Evolutionary conservation across 1,140 invertebrate species (phyloP), one percentile per base, ranked within the genome.

Genomic region (Gyrodactylus bullatarudis): DNA sequence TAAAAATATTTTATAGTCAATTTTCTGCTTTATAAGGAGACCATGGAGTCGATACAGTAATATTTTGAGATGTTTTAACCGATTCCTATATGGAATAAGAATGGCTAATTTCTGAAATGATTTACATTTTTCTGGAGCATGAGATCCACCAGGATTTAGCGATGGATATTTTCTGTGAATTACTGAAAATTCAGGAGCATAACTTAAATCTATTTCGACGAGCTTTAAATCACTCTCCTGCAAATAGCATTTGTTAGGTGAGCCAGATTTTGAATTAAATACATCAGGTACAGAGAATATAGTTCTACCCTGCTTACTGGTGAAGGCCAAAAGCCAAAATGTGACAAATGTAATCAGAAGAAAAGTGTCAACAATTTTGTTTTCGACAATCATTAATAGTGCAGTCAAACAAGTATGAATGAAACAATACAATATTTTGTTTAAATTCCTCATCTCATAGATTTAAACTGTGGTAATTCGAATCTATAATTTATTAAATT

Each of bases 121-220:
- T 73, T 84, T 82, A 79, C 90, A 93, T 23, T 85, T 78, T 20
- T 81, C 79, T 0, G 89, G 89, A 70, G 81, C 81, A 84, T 84
- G 89, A 75, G 84, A 83, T 0, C 88, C 88, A 2, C 89, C 90
- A 0, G 82, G 73, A 78, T 82, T 70, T 78, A 77, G 23, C 77
- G 76, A 71, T 80, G 83, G n/a, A n/a, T 54, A 19, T 8, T 82
- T 75, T 83, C 80, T 68, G 83, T 81, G 78, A 79, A 81, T 71
- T 81, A 78, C 0, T 79, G 76, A 1, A 72, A 77, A 0, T 81
- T 73, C 1, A 75, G n/a, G 0, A 77, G 74, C 0, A 83, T 77
- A 75, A 79, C 80, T n/a, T 16, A 71, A 21, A 22, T 71, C 69
- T 16, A 71, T 71, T 2, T 23, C 23, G 23, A 24, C 23, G 20